These are phyloP conservation scores for Theropithecus gelada DNA, from an alignment of 2,113 vertebrate species.

Conservation along the genomic window DNA sequence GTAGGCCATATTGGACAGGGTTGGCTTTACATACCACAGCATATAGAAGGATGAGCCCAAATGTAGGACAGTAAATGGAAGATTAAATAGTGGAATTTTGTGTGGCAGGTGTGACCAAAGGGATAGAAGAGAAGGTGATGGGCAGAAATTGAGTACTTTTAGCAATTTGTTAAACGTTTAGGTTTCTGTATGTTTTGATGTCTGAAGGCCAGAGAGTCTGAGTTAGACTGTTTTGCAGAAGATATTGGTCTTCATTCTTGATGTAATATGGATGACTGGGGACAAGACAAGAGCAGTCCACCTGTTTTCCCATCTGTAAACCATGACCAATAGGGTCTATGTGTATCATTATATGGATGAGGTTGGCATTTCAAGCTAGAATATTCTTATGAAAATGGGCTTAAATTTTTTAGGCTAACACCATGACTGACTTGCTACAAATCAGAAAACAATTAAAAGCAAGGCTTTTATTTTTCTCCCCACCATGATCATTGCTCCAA, in stretches of 20 bases:
- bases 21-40: not conserved
- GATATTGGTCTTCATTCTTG: not conserved
- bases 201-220: not conserved
- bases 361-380: not conserved
- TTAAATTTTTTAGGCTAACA: not conserved
- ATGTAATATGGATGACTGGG: not conserved
- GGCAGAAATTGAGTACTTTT: not conserved
- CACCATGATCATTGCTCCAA: not conserved
- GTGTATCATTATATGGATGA: not conserved
- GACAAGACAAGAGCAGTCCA: not conserved
- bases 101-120: not conserved
- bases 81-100: not conserved
- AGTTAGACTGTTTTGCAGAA: not conserved
- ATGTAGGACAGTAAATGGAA: not conserved
- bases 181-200: not conserved
- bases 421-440: not conserved
- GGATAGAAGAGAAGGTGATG: not conserved
- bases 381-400: not conserved
- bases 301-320: not conserved
- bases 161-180: not conserved
- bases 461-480: not conserved
- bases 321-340: not conserved
- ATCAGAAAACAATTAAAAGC: not conserved
- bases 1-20: not conserved
- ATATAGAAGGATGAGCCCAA: not conserved